Base-by-base conservation (phyloP, 1,140 invertebrate species). In the Saccostrea cuccullata region DNA sequence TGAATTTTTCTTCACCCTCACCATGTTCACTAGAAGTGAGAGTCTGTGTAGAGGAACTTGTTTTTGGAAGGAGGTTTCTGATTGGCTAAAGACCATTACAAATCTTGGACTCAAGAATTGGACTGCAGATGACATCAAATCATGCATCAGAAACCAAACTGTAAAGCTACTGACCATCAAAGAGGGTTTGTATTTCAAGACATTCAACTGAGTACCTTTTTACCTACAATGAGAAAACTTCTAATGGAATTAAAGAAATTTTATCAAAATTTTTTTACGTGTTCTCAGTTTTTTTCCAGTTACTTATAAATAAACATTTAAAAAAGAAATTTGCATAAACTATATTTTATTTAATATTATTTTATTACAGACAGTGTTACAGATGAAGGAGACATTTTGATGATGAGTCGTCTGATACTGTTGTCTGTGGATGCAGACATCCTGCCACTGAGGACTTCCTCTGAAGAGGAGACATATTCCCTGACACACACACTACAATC, bases 31-130 rank as follows among this genome's bases (percentile, higher is more conserved):
- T 11, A 86, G 88, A 64, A 91, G 92, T 12, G 93, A 93, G 85
- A 92, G 91, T 83, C 84, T 94, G 30, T 90, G 90, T 88, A 92
- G 93, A 85, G 93, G 92, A 58, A 92, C 93, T 89, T 88, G 88
- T 85, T 89, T 94, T 0, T 94, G 94, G 94, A 83, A 82, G 11
- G 26, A 90, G 12, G 87, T 89, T 86, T 86, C 91, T 12, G 15
- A 64, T 23, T 92, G 91, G 91, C 70, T 94, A 5, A 84, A 91
- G 77, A 64, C 67, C 20, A 64, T 88, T 36, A 67, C 20, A 56
- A 26, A 73, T 12, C 11, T n/a, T 4, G 55, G 64, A 5, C 30
- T 30, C 8, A 82, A 70, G 8, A 67, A 83, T 55, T 91, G 91
- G 91, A 85, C 70, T 30, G 15, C 26, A 30, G 30, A 77, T 11